phyloP scores from a whole-genome alignment of 2,113 vertebrate genomes.

The Anthoscopus minutus region DNA sequence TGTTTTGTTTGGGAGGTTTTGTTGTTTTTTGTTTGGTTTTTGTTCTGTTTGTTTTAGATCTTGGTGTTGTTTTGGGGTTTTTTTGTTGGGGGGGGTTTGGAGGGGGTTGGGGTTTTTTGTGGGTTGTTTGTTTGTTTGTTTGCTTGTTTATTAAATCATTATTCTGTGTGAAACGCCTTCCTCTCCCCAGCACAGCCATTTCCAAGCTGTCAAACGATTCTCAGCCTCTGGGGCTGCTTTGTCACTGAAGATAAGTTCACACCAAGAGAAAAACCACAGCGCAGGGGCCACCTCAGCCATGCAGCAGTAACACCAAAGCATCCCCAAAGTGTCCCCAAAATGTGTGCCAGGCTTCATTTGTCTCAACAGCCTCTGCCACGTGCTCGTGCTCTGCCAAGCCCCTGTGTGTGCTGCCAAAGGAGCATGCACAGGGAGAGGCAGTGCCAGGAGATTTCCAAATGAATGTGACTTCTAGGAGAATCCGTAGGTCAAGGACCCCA shows the following conservation, averaged over 20 bases:
- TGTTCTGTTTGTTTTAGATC: background rate
- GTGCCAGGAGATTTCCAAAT: slow-evolving; percentile 65
- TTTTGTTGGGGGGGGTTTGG: background rate
- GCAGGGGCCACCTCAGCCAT: slow-evolving; percentile 60
- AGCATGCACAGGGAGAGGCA: background rate
- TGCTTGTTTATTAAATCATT: background rate
- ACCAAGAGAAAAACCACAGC: slow-evolving; percentile 59
- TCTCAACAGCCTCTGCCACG: slow-evolving; percentile 59
- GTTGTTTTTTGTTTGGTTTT: background rate
- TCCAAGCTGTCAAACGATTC: slow-evolving; percentile 37
- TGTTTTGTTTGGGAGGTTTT: background rate
- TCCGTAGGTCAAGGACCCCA: slow-evolving; percentile 68
- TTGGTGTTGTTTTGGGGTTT: background rate
- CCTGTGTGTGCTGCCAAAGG: background rate
- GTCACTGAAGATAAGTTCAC: slow-evolving; percentile 71
- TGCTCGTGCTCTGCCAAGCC: slow-evolving; percentile 60
- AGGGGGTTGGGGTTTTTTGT: background rate
- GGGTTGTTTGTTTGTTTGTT: background rate
- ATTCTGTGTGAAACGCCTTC: background rate
- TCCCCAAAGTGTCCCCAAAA: slow-evolving; percentile 67
- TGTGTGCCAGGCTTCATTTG: slow-evolving; percentile 74
- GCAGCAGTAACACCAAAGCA: slow-evolving; percentile 63
- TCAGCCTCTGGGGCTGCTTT: slow-evolving; percentile 70
- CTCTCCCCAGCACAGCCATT: background rate
- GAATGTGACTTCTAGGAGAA: slow-evolving; percentile 65